These are phyloP conservation scores for Grammomys surdaster DNA, from an alignment of 2,113 vertebrate species.

Conservation along the genomic window DNA sequence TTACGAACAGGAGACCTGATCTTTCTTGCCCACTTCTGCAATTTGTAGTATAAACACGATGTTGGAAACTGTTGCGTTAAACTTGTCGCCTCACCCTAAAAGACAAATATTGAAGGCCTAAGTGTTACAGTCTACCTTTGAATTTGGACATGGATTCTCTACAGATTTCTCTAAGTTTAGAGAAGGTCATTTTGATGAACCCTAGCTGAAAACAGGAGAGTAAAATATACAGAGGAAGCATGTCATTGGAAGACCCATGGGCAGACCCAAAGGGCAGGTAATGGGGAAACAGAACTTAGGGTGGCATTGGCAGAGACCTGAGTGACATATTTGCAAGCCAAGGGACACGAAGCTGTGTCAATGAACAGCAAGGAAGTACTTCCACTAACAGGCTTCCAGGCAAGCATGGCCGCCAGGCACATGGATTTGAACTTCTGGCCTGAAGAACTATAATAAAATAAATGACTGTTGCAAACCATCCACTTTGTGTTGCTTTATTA, in stretches of 20 bases:
- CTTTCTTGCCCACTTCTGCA: slow-evolving; percentile 11
- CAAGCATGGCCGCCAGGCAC: background rate
- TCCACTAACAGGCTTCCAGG: background rate
- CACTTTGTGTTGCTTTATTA: background rate
- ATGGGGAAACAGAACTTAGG: background rate
- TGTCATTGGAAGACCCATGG: background rate
- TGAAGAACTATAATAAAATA: background rate
- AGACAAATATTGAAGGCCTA: background rate
- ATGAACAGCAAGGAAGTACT: background rate
- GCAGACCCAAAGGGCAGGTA: background rate
- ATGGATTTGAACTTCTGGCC: background rate
- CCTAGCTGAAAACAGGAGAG: background rate
- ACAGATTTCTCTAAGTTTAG: slow-evolving; percentile 10
- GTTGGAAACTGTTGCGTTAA: background rate
- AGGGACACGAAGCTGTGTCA: background rate
- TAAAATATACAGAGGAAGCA: background rate
- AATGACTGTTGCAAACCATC: background rate
- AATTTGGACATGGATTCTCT: background rate
- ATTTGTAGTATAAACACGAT: slow-evolving; percentile 5
- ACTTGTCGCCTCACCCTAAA: background rate
- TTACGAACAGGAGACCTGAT: background rate
- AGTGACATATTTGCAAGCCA: background rate
- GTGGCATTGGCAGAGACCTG: background rate
- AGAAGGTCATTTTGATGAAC: background rate
- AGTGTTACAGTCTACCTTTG: background rate